A percentile compares a stretch with the other conserved stretches of the same genome.
Conservation (phyloP, 1,140 invertebrate genomes). For the Tetranychus cinnabarinus region DNA sequence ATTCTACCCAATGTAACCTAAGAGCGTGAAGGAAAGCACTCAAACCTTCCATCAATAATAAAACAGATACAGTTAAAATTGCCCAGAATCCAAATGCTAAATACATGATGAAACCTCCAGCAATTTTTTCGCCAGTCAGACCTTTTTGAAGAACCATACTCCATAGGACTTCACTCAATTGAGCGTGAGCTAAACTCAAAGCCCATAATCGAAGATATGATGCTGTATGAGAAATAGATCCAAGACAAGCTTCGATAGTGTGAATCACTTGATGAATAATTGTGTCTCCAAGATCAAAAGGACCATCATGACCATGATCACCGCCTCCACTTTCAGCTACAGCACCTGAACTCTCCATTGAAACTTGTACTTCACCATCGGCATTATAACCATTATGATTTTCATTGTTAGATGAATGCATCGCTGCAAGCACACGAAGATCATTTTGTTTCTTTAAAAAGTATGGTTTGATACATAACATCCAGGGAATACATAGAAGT, state of each 20-base stretch:
- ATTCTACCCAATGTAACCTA: slow-evolving; percentile 79
- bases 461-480: slow-evolving; percentile 75
- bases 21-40: slow-evolving; percentile 92
- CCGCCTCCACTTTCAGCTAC: neutral
- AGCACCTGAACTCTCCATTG: neutral
- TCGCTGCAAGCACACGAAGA: neutral
- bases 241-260: slow-evolving; percentile 86
- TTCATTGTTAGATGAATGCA: neutral
- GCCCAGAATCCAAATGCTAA: slow-evolving; percentile 60
- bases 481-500: slow-evolving; percentile 62
- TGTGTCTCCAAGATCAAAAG: slow-evolving; percentile 62
- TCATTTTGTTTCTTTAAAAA: slow-evolving; percentile 35
- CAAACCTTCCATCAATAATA: slow-evolving; percentile 86
- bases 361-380: neutral
- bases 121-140: neutral
- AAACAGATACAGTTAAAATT: slow-evolving; percentile 53
- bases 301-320: slow-evolving; percentile 24
- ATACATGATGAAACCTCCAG: slow-evolving; percentile 36
- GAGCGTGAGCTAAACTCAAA: slow-evolving; percentile 71
- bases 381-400: neutral
- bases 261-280: slow-evolving; percentile 81
- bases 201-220: slow-evolving; percentile 89
- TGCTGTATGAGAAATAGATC: slow-evolving; percentile 81
- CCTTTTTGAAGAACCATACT: slow-evolving; percentile 12
- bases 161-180: slow-evolving; percentile 68